Evolutionary conservation across 1,140 invertebrate species (phyloP), one percentile per base, ranked within the genome.

Genomic region (Sitobion miscanthi): DNA sequence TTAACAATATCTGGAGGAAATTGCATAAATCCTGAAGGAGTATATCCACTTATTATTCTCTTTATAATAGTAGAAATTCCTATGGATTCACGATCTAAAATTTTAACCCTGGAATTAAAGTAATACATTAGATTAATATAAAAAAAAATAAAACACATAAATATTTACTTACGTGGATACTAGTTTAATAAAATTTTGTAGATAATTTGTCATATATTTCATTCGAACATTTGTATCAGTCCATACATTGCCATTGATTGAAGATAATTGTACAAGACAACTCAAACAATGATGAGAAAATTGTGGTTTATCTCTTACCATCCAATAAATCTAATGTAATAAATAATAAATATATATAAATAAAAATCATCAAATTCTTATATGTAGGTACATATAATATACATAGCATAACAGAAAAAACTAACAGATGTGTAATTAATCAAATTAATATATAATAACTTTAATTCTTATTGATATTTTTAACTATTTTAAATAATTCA

Each of bases 181-280:
- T 94, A 98, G 96, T 93, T 96, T 96, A 82, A 97, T 95, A 94
- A 97, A 97, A 94, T 96, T 96, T 94, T 96, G 96, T 45, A 98
- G 95, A 95, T 97, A 98, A 94, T 96, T 96, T 88, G 96, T 96
- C 17, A 98, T 95, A 95, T 98, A 98, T 94, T 97, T 96, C n/a
- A 96, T 94, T 94, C 96, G 96, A 4, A 96, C 95, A 94, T 97
- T 96, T 90, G 96, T 96, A 87, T 96, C 96, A 30, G 95, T 95
- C 77, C 98, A 95, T 20, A 98, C 96, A 21, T 95, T 94, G 8
- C 97, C 98, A 95, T 97, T 97, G n/a, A 99, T 95, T 94, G 97
- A 96, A 0, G 97, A 96, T 62, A 99, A 95, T 95, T 98, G 98
- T 23, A 97, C 96, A 45, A 99, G 95, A 95, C 98, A 98, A 93